Evolutionary conservation across 2,797 vertebrate species (phyloP), one percentile per base, ranked within the genome.

Genomic region (Arnoldichthys spilopterus): DNA sequence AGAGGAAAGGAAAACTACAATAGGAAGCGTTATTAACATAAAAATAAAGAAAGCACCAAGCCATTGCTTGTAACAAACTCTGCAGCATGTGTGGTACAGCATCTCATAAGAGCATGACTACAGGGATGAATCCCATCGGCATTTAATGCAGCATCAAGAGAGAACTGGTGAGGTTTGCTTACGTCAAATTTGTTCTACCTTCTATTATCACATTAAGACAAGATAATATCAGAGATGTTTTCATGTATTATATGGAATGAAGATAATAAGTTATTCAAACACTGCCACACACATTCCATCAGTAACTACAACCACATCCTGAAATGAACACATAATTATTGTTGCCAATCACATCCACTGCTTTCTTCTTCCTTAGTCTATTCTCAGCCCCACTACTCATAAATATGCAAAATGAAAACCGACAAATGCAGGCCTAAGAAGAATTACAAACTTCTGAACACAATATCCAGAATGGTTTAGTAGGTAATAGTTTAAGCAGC

Each of bases 21-120:
- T 22, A 64, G 24, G 34, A 74, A 40, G 47, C 12, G 15, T 82
- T 81, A 61, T 73, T 73, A 5, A 71, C 18, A 40, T 63, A 45
- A 66, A 67, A 54, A 67, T 76, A 28, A 67, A 37, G 34, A 30
- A 71, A 37, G 58, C 20, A 26, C 37, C 24, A 49, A 76, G n/a
- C 22, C 26, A 32, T n/a, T 45, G 30, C 20, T 32, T 49, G 6
- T 32, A 47, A 12, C 13, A 11, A 16, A 6, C 49, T 34, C 47
- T 9, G 26, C 20, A 34, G 7, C 8, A 58, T 58, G 7, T 49
- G 26, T 47, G 22, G 16, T 20, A 30, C 15, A 26, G 43, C 12
- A 40, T 62, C 18, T 54, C 34, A 61, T 32, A 5, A 28, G 26
- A 30, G 58, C 28, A 32, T 32, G 58, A 61, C 26, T 53, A 53